phyloP scores from a whole-genome alignment of 2,888 invertebrate genomes.

The Tenthredo amoena region DNA sequence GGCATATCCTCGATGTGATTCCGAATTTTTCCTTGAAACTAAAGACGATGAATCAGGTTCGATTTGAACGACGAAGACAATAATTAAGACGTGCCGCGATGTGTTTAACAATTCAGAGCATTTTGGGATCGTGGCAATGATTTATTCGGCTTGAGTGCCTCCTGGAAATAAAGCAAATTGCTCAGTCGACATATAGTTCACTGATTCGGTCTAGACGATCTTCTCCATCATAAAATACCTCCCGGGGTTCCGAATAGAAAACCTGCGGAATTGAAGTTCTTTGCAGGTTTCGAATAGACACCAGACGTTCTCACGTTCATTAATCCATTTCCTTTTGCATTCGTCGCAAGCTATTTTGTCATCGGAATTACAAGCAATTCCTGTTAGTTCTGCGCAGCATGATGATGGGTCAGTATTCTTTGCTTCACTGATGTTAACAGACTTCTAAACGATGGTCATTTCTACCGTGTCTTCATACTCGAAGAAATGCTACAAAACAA shows the following conservation, averaged over 20 bases:
- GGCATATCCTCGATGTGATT: background rate
- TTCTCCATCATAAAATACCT: slow-evolving; percentile 7
- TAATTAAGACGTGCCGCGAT: background rate
- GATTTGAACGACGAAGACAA: background rate
- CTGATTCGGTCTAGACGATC: background rate
- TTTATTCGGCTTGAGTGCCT: background rate
- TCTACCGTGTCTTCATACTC: too few species aligned
- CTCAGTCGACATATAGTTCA: background rate
- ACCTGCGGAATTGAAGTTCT: slow-evolving; percentile 6
- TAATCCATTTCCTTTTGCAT: background rate
- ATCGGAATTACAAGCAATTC: background rate
- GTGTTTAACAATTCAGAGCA: background rate
- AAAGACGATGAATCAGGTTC: background rate
- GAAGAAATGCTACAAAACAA: background rate
- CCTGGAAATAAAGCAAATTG: background rate
- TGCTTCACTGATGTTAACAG: background rate
- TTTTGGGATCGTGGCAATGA: background rate
- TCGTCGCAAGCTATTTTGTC: background rate
- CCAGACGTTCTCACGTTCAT: background rate
- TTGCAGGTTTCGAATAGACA: background rate
- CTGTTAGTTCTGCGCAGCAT: background rate
- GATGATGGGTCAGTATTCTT: background rate
- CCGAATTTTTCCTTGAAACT: background rate
- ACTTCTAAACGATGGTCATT: background rate
- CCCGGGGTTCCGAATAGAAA: background rate